These are phyloP conservation scores for Phortica magna DNA, from an alignment of 2,888 invertebrate species.

Conservation along the genomic window DNA sequence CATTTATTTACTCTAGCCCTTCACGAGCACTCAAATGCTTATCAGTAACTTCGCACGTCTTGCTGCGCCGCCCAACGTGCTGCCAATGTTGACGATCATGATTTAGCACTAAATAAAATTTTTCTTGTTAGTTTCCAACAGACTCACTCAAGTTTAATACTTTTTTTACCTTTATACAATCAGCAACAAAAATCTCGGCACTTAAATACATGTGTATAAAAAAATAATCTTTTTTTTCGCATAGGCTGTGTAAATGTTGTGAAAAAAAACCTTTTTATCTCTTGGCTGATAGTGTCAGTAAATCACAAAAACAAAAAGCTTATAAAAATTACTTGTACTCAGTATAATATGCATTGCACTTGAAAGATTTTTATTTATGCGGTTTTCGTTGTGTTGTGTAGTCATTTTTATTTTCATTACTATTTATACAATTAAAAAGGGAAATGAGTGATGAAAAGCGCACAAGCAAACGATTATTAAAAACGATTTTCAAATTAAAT, in stretches of 20 bases:
- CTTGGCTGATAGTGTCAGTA: too few species aligned
- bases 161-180: too few species aligned
- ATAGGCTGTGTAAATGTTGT: too few species aligned
- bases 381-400: constrained; percentile 2
- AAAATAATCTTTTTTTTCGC: too few species aligned
- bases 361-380: constrained; percentile 8
- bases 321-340: too few species aligned
- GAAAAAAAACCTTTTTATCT: too few species aligned
- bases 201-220: too few species aligned
- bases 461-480: neutral
- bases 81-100: neutral
- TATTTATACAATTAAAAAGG: constrained; percentile 18
- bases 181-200: too few species aligned
- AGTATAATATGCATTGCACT: neutral
- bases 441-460: constrained; percentile 4
- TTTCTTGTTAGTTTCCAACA: neutral
- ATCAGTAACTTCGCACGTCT: neutral
- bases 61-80: neutral
- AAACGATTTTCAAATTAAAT: neutral
- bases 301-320: too few species aligned
- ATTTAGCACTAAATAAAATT: neutral
- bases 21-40: neutral
- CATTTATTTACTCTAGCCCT: neutral
- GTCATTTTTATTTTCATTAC: constrained; percentile 1
- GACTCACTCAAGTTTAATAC: too few species aligned